Conservation (phyloP, 2,888 invertebrate species). For the Lacanobia oleracea region DNA sequence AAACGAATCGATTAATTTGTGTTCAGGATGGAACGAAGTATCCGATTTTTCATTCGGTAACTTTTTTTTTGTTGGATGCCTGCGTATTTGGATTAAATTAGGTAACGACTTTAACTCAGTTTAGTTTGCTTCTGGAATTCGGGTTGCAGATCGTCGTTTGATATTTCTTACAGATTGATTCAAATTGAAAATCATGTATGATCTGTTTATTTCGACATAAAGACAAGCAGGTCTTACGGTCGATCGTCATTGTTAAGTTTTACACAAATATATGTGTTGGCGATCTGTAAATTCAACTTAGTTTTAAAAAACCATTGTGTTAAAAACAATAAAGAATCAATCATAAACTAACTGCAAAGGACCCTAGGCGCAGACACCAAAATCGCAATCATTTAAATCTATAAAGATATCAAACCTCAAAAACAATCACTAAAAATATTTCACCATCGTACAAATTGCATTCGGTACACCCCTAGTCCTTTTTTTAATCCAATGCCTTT, state of each 20-base stretch:
- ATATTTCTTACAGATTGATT: no score
- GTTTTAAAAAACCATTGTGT: no score
- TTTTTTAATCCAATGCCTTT: conserved; percentile 65
- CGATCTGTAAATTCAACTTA: no score
- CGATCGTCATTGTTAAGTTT: no score
- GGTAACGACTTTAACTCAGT: conserved; percentile 10
- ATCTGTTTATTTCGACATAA: no score
- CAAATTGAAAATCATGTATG: no score
- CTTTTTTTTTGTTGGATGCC: conserved; percentile 34
- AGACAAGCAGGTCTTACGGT: no score
- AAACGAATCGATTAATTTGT: conserved; percentile 71
- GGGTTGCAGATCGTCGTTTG: background rate
- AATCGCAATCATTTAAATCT: background rate
- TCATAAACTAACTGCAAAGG: no score
- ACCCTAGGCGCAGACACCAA: no score
- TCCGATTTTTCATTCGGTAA: conserved; percentile 62
- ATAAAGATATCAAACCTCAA: background rate
- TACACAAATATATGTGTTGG: no score
- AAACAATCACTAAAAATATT: conserved; percentile 14
- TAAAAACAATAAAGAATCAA: no score
- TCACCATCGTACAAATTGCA: conserved; percentile 38
- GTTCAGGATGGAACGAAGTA: conserved; percentile 65
- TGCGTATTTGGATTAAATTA: conserved; percentile 46
- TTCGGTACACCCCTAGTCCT: conserved; percentile 41
- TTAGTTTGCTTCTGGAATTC: conserved; percentile 6